Conservation (phyloP, 1,140 invertebrate species). For the Papilio dardanus region DNA sequence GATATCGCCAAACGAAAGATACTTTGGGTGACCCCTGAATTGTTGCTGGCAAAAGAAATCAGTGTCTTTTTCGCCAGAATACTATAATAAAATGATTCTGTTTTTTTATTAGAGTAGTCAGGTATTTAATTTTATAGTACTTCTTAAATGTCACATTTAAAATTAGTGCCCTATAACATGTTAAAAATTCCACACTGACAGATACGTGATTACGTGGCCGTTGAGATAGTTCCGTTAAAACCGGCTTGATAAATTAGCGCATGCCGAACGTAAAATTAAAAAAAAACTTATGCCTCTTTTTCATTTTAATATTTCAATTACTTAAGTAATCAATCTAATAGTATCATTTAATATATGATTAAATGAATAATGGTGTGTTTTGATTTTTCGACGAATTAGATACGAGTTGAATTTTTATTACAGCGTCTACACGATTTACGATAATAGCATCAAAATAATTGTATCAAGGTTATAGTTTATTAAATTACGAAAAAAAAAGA, state of each 20-base stretch:
- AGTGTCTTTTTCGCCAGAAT: too few species aligned
- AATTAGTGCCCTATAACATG: background rate
- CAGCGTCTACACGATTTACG: constrained; percentile 10
- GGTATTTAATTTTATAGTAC: background rate
- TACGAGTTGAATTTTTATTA: constrained; percentile 15
- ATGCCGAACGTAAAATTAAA: background rate
- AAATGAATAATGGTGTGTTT: constrained; percentile 22
- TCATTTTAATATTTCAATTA: constrained; percentile 29
- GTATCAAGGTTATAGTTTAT: constrained; percentile 16
- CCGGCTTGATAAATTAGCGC: constrained; percentile 20
- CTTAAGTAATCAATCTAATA: constrained; percentile 33
- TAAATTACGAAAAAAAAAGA: constrained; percentile 3
- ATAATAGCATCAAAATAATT: constrained; percentile 24
- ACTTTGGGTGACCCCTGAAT: too few species aligned
- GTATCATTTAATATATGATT: constrained; percentile 25
- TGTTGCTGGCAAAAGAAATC: too few species aligned
- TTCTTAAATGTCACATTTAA: constrained; percentile 8
- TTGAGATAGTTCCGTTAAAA: constrained; percentile 18
- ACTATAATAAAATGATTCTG: too few species aligned
- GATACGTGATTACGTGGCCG: background rate
- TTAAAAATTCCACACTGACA: constrained; percentile 16
- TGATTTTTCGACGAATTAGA: constrained; percentile 28
- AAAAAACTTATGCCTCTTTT: constrained; percentile 10
- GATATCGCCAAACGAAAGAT: too few species aligned
- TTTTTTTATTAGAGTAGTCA: background rate